phyloP scores from a whole-genome alignment of 2,113 vertebrate genomes.

The Australoheros scitulus region DNA sequence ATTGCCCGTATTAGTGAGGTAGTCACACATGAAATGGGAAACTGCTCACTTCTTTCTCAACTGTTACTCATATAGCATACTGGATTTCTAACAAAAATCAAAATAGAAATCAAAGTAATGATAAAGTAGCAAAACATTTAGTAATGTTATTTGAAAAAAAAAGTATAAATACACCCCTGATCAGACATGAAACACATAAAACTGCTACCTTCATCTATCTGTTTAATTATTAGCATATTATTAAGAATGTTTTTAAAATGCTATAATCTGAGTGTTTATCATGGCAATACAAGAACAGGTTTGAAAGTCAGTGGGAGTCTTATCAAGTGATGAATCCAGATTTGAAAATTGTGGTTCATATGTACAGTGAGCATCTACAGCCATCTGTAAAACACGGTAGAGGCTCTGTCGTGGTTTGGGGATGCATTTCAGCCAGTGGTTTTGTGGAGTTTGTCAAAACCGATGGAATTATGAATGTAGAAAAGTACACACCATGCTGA shows the following conservation, averaged over 20 bases:
- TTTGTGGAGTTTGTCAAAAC: too few species aligned
- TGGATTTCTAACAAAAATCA: not conserved
- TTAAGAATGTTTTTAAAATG: not conserved
- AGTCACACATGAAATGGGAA: not conserved
- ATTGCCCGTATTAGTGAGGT: conserved; percentile 8
- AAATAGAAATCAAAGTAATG: not conserved
- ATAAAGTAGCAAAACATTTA: not conserved
- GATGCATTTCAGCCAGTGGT: too few species aligned
- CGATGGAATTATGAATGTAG: too few species aligned
- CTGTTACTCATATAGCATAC: not conserved
- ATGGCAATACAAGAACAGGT: too few species aligned
- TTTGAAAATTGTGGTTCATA: too few species aligned
- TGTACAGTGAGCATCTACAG: too few species aligned
- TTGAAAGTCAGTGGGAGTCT: not conserved
- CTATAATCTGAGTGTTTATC: too few species aligned
- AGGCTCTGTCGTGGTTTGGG: too few species aligned
- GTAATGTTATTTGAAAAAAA: not conserved
- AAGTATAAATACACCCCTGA: not conserved
- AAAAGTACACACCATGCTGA: too few species aligned
- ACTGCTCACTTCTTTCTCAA: not conserved
- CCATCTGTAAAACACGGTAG: too few species aligned
- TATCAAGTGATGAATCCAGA: too few species aligned
- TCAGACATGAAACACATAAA: not conserved
- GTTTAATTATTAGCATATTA: not conserved
- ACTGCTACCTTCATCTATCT: not conserved